Conservation (phyloP, 2,888 invertebrate species). For the Papilio demoleus region DNA sequence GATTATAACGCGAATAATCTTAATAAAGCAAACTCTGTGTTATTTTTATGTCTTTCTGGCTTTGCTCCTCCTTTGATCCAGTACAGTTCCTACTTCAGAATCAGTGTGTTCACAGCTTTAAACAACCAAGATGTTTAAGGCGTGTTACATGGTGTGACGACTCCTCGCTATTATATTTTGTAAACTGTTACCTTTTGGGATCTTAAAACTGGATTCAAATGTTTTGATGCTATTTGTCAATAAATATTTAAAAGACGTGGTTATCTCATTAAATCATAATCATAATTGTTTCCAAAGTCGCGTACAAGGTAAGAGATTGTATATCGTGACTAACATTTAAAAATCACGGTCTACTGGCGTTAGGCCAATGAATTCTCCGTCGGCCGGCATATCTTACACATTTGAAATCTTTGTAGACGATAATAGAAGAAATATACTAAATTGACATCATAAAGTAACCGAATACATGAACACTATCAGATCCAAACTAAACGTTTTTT, state of each 20-base stretch:
- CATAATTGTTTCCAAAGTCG: background rate
- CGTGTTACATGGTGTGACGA: no score
- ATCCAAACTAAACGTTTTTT: background rate
- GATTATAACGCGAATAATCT: no score
- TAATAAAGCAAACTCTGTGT: no score
- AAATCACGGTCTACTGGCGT: slow-evolving; percentile 20
- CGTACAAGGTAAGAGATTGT: slow-evolving; percentile 24
- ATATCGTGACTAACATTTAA: slow-evolving; percentile 27
- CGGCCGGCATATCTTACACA: slow-evolving; percentile 10
- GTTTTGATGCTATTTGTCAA: no score
- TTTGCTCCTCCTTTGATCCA: no score
- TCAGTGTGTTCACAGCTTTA: no score
- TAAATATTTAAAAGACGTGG: no score
- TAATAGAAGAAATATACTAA: slow-evolving; percentile 15
- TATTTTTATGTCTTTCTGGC: no score
- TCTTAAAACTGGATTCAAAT: slow-evolving; percentile 38
- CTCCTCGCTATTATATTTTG: no score
- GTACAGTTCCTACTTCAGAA: no score
- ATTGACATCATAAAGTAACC: slow-evolving; percentile 10
- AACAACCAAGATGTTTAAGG: no score
- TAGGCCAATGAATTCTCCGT: slow-evolving; percentile 29
- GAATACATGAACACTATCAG: slow-evolving; percentile 5
- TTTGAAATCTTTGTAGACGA: slow-evolving; percentile 15
- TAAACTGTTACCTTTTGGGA: no score
- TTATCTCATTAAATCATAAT: slow-evolving; percentile 27